phyloP scores from a whole-genome alignment of 2,113 vertebrate genomes.

The Epinephelus lanceolatus region DNA sequence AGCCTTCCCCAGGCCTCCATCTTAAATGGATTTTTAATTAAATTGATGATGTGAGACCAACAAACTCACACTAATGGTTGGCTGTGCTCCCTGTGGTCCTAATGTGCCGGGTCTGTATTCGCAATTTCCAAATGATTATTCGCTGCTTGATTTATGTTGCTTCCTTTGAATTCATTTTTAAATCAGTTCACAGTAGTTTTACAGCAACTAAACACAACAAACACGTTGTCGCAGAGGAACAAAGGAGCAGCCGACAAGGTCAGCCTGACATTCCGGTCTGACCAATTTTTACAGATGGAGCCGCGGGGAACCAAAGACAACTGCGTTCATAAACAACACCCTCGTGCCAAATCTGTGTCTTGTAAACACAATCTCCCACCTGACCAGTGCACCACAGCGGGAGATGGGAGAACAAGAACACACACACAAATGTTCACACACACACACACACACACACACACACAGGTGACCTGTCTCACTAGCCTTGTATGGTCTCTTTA shows the following conservation, averaged over 20 bases:
- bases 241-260: slow-evolving; percentile 55
- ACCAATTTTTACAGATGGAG: slow-evolving; percentile 56
- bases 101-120: slow-evolving; percentile 65
- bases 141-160: slow-evolving; percentile 72
- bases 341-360: slow-evolving; percentile 48
- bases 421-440: not conserved
- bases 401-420: slow-evolving; percentile 7
- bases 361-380: slow-evolving; percentile 56
- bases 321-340: slow-evolving; percentile 50
- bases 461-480: not conserved
- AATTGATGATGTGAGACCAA: slow-evolving; percentile 83
- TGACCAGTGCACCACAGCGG: slow-evolving; percentile 18
- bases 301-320: slow-evolving; percentile 51
- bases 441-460: not conserved
- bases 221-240: slow-evolving; percentile 26
- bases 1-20: slow-evolving; percentile 64
- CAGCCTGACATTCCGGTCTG: slow-evolving; percentile 36
- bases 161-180: slow-evolving; percentile 65
- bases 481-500: not conserved
- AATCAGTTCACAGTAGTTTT: slow-evolving; percentile 51
- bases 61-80: slow-evolving; percentile 74
- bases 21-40: slow-evolving; percentile 81
- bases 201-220: slow-evolving; percentile 29
- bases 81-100: slow-evolving; percentile 76
- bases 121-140: slow-evolving; percentile 77